These are phyloP conservation scores for Ernsta delagoae DNA, from an alignment of 2,888 invertebrate species.

Conservation along the genomic window DNA sequence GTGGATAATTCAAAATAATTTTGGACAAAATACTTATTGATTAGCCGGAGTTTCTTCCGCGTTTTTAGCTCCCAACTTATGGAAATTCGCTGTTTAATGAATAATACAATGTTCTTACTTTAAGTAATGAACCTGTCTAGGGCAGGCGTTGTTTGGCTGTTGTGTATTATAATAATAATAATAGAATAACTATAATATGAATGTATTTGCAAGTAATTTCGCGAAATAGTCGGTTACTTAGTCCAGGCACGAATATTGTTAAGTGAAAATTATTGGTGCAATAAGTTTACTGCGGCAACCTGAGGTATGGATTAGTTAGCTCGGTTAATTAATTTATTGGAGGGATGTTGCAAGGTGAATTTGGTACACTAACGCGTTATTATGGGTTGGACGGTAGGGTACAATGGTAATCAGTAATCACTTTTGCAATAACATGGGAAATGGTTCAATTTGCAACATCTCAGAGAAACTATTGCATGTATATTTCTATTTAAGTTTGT, in stretches of 20 bases:
- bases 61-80: slow-evolving; percentile 49
- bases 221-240: slow-evolving; percentile 58
- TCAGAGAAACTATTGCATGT: slow-evolving; percentile 63
- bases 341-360: slow-evolving; percentile 75
- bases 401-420: neutral
- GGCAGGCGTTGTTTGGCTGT: slow-evolving; percentile 64
- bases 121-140: slow-evolving; percentile 46
- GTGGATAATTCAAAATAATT: slow-evolving; percentile 54
- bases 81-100: slow-evolving; percentile 53
- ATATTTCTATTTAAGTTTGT: slow-evolving; percentile 70
- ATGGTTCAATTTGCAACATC: slow-evolving; percentile 70
- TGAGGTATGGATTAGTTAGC: slow-evolving; percentile 47
- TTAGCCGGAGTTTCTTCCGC: slow-evolving; percentile 56
- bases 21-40: slow-evolving; percentile 58
- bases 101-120: slow-evolving; percentile 42
- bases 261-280: slow-evolving; percentile 64
- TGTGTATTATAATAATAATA: slow-evolving; percentile 67
- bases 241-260: slow-evolving; percentile 59
- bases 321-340: slow-evolving; percentile 51
- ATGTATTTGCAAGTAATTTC: slow-evolving; percentile 55
- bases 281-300: slow-evolving; percentile 66
- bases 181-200: slow-evolving; percentile 46
- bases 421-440: slow-evolving; percentile 37
- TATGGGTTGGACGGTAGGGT: slow-evolving; percentile 6
- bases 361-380: slow-evolving; percentile 45